Evolutionary conservation across 2,113 vertebrate species (phyloP), one percentile per base, ranked within the genome.

Genomic region (Trichechus manatus): DNA sequence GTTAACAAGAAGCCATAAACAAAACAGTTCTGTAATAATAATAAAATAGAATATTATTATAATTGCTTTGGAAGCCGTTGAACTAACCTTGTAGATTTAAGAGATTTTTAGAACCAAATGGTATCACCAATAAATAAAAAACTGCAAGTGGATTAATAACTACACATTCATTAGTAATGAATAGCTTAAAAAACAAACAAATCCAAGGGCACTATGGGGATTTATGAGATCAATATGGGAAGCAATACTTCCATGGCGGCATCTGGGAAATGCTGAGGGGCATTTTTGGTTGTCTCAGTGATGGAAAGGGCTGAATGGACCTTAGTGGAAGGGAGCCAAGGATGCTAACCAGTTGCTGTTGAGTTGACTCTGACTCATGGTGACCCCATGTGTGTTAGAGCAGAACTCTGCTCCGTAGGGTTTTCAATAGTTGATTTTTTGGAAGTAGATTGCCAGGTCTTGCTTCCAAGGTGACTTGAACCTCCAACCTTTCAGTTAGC

Each of bases 81-180:
- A 42, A 5, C 36, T 79, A 63, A 25, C 39, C 53, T 93, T 93
- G 80, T 74, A 63, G 72, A 8, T 86, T 89, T 79, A 96, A 81
- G 81, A 68, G 39, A 63, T 29, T 78, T 78, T 96, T 81, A 89
- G 84, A 82, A 53, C 9, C 13, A 63, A 64, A 89, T 59, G 23
- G 72, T 79, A 66, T 56, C 74, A 27, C 11, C 39, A 80, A 64
- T 81, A 89, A 97, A 88, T 70, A 36, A 87, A 95, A 91, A 96
- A 31, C 5, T 29, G 56, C 36, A 88, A 66, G 47, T 27, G 9
- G n/a, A 82, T 89, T 70, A 53, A 42, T 86, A 83, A 91, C n/a
- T 84, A 59, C 27, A 84, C 29, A 17, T 72, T 44, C 70, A 31
- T 31, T 23, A 82, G 42, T 61, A 20, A 56, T 44, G 82, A 81